Evolutionary conservation across 2,113 vertebrate species (phyloP), one percentile per base, ranked within the genome.

Genomic region (Argyrosomus japonicus): DNA sequence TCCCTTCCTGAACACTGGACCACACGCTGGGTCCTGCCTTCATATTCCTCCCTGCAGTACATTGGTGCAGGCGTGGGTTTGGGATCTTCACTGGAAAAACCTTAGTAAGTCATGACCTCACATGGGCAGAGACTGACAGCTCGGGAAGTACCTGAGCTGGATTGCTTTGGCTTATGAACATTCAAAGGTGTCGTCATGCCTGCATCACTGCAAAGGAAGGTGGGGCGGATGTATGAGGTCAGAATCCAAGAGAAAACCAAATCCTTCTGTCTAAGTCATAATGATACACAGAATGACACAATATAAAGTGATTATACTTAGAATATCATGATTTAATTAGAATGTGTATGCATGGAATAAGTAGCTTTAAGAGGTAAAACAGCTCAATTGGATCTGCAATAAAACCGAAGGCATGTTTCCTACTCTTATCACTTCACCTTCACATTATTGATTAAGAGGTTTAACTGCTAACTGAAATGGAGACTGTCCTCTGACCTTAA

Each of bases 1-100:
- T 92, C 90, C 91, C 89, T 92, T 92, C 91, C 92, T 92, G 88
- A 76, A 68, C 79, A 27, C 29, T 21, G 73, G 68, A 23, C 71
- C 25, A 2, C 81, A 72, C 3, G 29, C 70, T 70, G 53, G 12
- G 60, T 62, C 64, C 73, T n/a, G 67, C 74, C 72, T 78, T 62
- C 32, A 10, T 68, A n/a, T 64, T 73, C 36, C 53, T 48, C 61
- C 53, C 65, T 58, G 45, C 71, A 47, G 27, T 50, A 13, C 45
- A 61, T 67, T 63, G 65, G 63, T 43, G 29, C n/a, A 78, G 81
- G 63, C 23, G 69, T 80, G 75, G 58, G 36, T 40, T 45, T 19
- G 23, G 68, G 57, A 61, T 75, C 68, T 83, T 63, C 75, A 47
- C 40, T 79, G 73, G 68, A 76, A 85, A 70, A 48, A 32, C 45